A percentile compares a stretch with the other conserved stretches of the same genome.
Evolutionary conservation across 2,113 vertebrate species (phyloP).

Genomic region (Macaca mulatta): DNA sequence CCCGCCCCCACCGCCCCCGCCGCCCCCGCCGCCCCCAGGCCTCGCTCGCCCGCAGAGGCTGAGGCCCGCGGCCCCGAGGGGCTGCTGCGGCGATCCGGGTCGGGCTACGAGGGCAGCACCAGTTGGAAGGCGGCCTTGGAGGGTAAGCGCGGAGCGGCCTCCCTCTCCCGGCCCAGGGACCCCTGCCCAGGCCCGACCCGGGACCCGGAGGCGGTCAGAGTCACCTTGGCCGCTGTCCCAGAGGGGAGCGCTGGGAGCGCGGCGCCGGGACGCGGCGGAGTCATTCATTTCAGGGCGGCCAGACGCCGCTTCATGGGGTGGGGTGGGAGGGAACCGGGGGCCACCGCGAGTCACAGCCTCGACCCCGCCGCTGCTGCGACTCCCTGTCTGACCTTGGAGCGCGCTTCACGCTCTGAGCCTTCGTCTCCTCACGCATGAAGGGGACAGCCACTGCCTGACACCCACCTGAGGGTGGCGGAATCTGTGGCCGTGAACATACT

Average conservation of each 20-base stretch:
- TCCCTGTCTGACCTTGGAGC: slow-evolving; percentile 62
- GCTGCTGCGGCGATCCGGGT: slow-evolving; percentile 71
- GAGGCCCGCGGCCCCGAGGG: slow-evolving; percentile 69
- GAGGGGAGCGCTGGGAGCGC: neutral
- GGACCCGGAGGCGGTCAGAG: neutral
- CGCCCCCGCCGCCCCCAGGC: neutral
- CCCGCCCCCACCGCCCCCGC: neutral
- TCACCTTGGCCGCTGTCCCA: slow-evolving; percentile 57
- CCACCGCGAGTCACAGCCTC: neutral
- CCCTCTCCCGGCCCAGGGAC: neutral
- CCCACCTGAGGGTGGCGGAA: neutral
- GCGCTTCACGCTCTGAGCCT: neutral
- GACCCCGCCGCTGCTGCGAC: neutral
- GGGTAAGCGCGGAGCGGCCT: slow-evolving; percentile 67
- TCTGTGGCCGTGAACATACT: neutral
- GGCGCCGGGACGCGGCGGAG: neutral
- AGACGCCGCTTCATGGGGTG: neutral
- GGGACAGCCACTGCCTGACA: neutral
- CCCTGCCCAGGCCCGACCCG: too few relatives aligned
- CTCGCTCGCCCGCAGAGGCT: slow-evolving; percentile 46
- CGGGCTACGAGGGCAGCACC: slow-evolving; percentile 78
- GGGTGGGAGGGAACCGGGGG: neutral
- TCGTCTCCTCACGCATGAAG: neutral
- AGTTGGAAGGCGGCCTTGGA: slow-evolving; percentile 79
- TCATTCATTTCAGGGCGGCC: neutral